Evolutionary conservation across 2,113 vertebrate species (phyloP), one percentile per base, ranked within the genome.

Genomic region (Romanogobio albipinnatus): DNA sequence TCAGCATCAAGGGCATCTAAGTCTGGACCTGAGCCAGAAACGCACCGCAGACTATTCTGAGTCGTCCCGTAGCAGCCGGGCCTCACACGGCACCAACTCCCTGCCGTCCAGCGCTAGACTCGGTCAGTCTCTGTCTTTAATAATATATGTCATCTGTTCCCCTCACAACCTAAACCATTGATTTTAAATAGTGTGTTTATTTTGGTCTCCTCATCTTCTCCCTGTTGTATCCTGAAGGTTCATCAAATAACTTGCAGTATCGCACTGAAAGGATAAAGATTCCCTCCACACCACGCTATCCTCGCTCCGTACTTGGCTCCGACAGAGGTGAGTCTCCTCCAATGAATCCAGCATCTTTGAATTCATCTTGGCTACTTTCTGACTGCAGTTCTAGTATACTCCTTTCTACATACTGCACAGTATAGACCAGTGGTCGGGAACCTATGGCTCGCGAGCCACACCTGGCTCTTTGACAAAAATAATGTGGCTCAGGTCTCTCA

Each of bases 191-290:
- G 11, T 29, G 10, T 59, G 15, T 74, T 8, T 71, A 9, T 9
- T 76, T 24, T 19, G 29, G 2, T 45, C 68, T 53, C 19, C 29
- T 71, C 22, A 49, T 39, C 36, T 74, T 24, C 66, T 90, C 24
- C 39, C 4, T 56, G 9, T 75, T 15, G 24, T 75, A 45, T 61
- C 9, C 33, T 26, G 6, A 90, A 99, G 98, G 97, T 92, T 99
- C 97, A 88, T 96, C 97, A 0, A 97, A 91, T 93, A 97, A 96
- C 84, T 93, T 98, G 91, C 96, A 98, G 84, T 98, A 97, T 91
- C 97, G 97, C 92, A 95, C 96, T 13, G 98, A 98, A 91, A 95
- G 98, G 92, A 99, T 99, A 94, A 99, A 99, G 94, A 97, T 99
- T 87, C 98, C 97, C 0, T 95, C 96, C 76, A 99, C 97, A 0